These are phyloP conservation scores for Phycodurus eques DNA, from an alignment of 2,113 vertebrate genomes.

Conservation along the genomic window DNA sequence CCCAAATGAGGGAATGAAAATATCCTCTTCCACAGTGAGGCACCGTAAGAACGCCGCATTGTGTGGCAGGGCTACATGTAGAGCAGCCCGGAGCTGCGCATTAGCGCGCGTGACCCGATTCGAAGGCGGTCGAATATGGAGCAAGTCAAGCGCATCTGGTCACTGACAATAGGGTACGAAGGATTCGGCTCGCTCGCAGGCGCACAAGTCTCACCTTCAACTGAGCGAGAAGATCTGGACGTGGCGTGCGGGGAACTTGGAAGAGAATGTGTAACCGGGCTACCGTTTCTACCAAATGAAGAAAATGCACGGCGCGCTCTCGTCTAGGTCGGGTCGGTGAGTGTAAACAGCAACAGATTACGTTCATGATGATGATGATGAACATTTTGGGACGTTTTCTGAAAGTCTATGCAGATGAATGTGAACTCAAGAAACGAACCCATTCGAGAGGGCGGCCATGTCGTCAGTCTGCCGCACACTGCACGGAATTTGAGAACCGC, in stretches of 20 bases:
- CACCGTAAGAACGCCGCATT: conserved; percentile 34
- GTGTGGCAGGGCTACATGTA: conserved; percentile 22
- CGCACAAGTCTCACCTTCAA: conserved; percentile 2
- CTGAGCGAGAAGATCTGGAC: too few species aligned
- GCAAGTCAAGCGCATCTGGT: conserved; percentile 3
- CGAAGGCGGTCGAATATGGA: conserved; percentile 27
- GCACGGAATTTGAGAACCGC: neutral
- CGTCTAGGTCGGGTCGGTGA: too few species aligned
- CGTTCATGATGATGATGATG: too few species aligned
- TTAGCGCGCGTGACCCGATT: conserved; percentile 52
- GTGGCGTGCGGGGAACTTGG: too few species aligned
- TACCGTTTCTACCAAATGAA: too few species aligned
- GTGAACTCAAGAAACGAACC: neutral
- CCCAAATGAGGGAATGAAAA: conserved; percentile 49
- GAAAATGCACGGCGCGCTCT: too few species aligned
- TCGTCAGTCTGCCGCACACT: neutral
- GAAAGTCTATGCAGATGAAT: neutral
- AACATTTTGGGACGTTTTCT: too few species aligned
- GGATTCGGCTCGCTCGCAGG: neutral
- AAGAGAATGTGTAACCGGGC: too few species aligned
- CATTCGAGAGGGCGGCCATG: neutral
- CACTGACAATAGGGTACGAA: neutral
- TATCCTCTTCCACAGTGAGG: conserved; percentile 51
- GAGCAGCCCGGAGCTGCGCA: conserved; percentile 52
- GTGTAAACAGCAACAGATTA: too few species aligned